Percentiles rank a stretch among this genome's conserved stretches.
These are phyloP conservation scores for Bombus consobrinus DNA, from an alignment of 1,140 invertebrate species.

Conservation along the genomic window DNA sequence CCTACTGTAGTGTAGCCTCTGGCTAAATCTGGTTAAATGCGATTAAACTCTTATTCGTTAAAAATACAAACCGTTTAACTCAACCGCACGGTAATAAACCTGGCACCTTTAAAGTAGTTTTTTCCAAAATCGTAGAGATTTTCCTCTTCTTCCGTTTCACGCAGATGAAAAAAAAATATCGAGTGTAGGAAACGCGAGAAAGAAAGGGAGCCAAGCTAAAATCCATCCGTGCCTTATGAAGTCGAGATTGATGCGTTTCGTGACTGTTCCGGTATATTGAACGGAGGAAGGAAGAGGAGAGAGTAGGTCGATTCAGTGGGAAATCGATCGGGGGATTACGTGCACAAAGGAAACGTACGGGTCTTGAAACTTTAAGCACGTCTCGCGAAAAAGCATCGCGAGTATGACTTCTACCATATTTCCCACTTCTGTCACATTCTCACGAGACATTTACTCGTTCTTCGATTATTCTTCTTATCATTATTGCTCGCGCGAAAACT, in stretches of 20 bases:
- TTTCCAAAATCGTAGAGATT: neutral
- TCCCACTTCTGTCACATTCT: neutral
- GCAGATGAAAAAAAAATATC: neutral
- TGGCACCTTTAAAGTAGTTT: neutral
- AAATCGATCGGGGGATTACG: slow-evolving; percentile 49
- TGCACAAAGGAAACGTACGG: slow-evolving; percentile 23
- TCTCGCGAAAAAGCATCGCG: slow-evolving; percentile 18
- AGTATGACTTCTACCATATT: slow-evolving; percentile 9
- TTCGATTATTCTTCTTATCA: neutral
- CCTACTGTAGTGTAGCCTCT: no score
- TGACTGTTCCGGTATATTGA: slow-evolving; percentile 41
- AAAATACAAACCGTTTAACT: neutral
- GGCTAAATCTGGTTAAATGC: no score
- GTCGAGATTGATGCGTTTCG: slow-evolving; percentile 49
- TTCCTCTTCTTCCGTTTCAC: neutral
- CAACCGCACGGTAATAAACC: neutral
- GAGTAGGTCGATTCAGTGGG: slow-evolving; percentile 39
- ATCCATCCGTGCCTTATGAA: slow-evolving; percentile 30
- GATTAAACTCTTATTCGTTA: no score
- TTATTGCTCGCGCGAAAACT: neutral
- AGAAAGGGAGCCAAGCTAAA: slow-evolving; percentile 1
- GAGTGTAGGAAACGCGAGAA: slow-evolving; percentile 7
- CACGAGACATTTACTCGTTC: slow-evolving; percentile 5
- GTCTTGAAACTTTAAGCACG: slow-evolving; percentile 50
- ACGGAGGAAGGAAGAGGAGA: neutral